phyloP scores from a whole-genome alignment of 2,113 vertebrate genomes.

The Scartelaos histophorus region DNA sequence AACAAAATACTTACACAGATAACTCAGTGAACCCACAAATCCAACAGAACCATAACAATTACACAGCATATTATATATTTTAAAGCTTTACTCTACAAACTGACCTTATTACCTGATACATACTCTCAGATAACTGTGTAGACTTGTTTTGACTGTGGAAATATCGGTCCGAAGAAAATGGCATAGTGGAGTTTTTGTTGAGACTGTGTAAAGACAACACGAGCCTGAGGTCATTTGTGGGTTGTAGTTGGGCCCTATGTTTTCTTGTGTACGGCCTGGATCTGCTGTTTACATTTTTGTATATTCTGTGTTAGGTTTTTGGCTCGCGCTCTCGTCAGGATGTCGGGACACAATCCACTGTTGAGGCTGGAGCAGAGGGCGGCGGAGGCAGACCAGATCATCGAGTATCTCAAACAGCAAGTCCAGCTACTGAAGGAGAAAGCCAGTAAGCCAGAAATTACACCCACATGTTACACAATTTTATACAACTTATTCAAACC shows the following conservation, averaged over 20 bases:
- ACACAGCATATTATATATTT: no score
- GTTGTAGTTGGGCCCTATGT: constrained; percentile 34
- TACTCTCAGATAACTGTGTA: constrained; percentile 22
- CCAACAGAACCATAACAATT: no score
- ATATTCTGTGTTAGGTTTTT: constrained; percentile 79
- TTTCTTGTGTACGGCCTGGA: constrained; percentile 5
- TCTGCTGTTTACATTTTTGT: neutral
- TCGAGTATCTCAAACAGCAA: constrained; percentile 95
- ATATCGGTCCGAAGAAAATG: constrained; percentile 18
- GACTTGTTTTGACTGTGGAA: neutral
- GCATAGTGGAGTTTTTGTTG: constrained; percentile 44
- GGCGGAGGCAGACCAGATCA: constrained; percentile 92
- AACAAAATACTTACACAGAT: no score
- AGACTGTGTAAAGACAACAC: constrained; percentile 28
- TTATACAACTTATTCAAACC: neutral
- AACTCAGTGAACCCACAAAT: no score
- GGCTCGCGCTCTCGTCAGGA: constrained; percentile 81
- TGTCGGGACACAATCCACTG: constrained; percentile 86
- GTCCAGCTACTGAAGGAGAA: constrained; percentile 95
- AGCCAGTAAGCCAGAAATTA: constrained; percentile 82
- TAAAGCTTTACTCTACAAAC: neutral
- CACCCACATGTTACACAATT: neutral
- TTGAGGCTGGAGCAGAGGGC: constrained; percentile 92
- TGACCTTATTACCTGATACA: constrained; percentile 21
- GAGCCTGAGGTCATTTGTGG: constrained; percentile 39